phyloP scores from a whole-genome alignment of 1,140 invertebrate genomes.

The Scaptomyza montana region DNA sequence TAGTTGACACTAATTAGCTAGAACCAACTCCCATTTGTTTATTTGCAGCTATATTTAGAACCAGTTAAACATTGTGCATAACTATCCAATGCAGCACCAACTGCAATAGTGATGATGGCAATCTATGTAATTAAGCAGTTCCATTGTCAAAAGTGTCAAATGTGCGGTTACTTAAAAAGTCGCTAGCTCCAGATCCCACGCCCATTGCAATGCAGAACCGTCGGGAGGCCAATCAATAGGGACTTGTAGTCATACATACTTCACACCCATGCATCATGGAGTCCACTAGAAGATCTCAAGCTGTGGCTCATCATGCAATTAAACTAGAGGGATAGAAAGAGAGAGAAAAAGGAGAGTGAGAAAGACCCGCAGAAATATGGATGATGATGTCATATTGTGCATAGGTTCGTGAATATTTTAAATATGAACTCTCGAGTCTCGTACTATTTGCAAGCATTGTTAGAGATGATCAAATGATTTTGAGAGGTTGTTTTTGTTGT shows the following conservation, averaged over 20 bases:
- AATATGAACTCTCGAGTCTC: constrained; percentile 2
- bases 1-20: constrained; percentile 27
- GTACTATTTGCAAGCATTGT: constrained; percentile 72
- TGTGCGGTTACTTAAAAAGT: constrained; percentile 65
- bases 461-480: constrained; percentile 72
- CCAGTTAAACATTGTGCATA: constrained; percentile 24
- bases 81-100: constrained; percentile 24
- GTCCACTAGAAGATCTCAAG: constrained; percentile 34
- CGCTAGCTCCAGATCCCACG: constrained; percentile 47
- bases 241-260: background rate
- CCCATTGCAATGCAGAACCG: constrained; percentile 29
- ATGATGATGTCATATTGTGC: constrained; percentile 70
- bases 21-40: constrained; percentile 22
- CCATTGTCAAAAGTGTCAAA: constrained; percentile 73
- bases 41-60: constrained; percentile 64
- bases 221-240: constrained; percentile 36
- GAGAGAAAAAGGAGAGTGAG: background rate
- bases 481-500: constrained; percentile 20
- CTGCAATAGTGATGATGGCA: constrained; percentile 31
- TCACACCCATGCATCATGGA: constrained; percentile 19
- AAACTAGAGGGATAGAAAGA: constrained; percentile 14
- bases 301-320: constrained; percentile 72
- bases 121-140: constrained; percentile 68
- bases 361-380: constrained; percentile 64
- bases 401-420: background rate